Base-by-base conservation (phyloP, 2,888 invertebrate genomes). In the Subacronicta megacephala region DNA sequence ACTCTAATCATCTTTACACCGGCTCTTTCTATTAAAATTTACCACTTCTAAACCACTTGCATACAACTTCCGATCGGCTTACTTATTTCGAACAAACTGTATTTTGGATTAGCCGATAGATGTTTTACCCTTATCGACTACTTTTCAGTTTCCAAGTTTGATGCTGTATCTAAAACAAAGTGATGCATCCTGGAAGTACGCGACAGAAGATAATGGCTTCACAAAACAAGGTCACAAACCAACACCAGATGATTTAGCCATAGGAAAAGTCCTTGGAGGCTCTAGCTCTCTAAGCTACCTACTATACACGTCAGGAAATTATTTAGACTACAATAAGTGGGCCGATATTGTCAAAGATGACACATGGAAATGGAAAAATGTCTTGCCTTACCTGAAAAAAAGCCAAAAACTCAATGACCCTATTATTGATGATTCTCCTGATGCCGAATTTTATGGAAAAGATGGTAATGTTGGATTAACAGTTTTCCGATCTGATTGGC, bases 351-450 rank as follows among this genome's bases (percentile, higher is more conserved):
- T 59, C 0, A 62, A 69, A 3, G 84, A 86, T 26, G 50, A 66
- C 0, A 63, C 67, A 0, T 87, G 87, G 85, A 78, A 57, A 4
- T 87, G 81, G 69, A 47, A 72, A 0, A 72, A 72, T n/a, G 68
- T 85, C 0, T 50, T 81, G 1, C 80, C 80, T 1, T 83, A 82
- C 54, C 82, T 85, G n/a, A 79, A 70, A 7, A 87, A 84, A 64
- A 77, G 78, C 15, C 83, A 86, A 68, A 78, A 61, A n/a, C 54
- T 80, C 4, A 53, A 69, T 10, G 62, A 75, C 15, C 18, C 35
- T 0, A 41, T 60, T 0, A 61, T 81, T 6, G 36, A 72, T 0
- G 49, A 67, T 13, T 77, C 55, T 0, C 10, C 79, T 7, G 35
- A 52, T 0, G 62, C 67, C 2, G 53, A 58, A 26, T 78, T 63